A percentile compares a stretch with the other conserved stretches of the same genome.
phyloP scores from a whole-genome alignment of 2,888 invertebrate species.

The Drosophila neonasuta region DNA sequence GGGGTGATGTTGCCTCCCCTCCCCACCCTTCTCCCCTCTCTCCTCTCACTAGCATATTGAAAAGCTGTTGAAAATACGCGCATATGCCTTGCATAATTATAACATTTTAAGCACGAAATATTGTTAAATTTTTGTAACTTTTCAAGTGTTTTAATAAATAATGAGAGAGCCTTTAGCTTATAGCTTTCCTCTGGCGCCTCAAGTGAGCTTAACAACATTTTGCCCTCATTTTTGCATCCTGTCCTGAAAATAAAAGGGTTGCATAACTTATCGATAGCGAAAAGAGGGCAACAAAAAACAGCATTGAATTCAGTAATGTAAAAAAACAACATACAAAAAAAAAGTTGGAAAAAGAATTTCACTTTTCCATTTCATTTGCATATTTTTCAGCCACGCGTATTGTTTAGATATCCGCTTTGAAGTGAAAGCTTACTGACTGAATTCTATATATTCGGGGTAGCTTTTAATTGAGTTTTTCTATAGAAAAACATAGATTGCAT shows the following conservation, averaged over 20 bases:
- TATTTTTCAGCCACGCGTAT: background rate
- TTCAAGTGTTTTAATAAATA: conserved; percentile 66
- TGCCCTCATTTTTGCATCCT: conserved; percentile 47
- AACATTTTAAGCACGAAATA: conserved; percentile 32
- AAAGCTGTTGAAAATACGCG: conserved; percentile 63
- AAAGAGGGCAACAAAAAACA: background rate
- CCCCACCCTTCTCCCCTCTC: background rate
- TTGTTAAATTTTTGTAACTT: conserved; percentile 61
- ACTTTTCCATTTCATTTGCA: background rate
- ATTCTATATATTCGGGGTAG: background rate
- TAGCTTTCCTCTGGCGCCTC: conserved; percentile 4
- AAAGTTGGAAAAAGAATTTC: background rate
- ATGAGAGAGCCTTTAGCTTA: conserved; percentile 43
- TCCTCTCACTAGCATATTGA: conserved; percentile 31
- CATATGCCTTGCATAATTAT: conserved; percentile 72
- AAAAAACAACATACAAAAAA: background rate
- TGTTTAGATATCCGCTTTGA: conserved; percentile 2
- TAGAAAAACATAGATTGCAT: background rate
- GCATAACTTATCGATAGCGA: background rate
- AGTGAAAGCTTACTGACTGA: background rate
- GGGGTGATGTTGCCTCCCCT: conserved; percentile 30
- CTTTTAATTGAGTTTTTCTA: background rate
- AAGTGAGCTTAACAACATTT: conserved; percentile 42
- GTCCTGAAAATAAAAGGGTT: background rate
- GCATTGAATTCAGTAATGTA: background rate